Evolutionary conservation across 2,113 vertebrate species (phyloP), one percentile per base, ranked within the genome.

Genomic region (Leptosomus discolor): DNA sequence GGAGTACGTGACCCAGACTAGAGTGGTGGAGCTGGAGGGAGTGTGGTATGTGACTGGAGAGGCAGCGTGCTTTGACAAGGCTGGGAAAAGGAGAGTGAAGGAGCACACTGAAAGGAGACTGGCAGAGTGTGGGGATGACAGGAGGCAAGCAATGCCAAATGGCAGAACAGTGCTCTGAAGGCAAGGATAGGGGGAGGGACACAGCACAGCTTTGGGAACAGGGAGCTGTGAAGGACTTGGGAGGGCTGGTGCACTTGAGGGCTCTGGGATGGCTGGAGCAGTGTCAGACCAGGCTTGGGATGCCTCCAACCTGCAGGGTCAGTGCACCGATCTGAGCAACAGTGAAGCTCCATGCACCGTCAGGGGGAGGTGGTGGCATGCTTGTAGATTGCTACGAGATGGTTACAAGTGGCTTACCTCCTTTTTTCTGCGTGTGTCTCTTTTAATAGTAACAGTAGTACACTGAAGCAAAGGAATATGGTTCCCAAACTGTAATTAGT

Each of bases 341-440:
- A 24, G 36, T 12, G 21, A 29, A 85, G 63, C 39, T 70, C 85
- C 4, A 0, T 2, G 0, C 14, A 9, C 15, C 12, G 10, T 3
- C 0, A 0, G 1, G 37, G 21, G 3, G 32, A 71, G 48, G 36
- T 58, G 50, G 29, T 32, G 29, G 8, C 1, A 0, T 54, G 46
- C 56, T 50, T 20, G 32, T 12, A 54, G 30, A 37, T 46, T 34
- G 7, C 56, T 37, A 23, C 29, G 37, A 74, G 73, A 6, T 70
- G 29, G 12, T 43, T 80, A n/a, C 7, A 37, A 48, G 45, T 22
- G 41, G 4, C 26, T 51, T 48, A 4, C 5, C 7, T 14, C 17
- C 12, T 34, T 65, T 63, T 73, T 53, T 36, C 13, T 58, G 4
- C 2, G 0, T 84, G 8, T 34, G 3, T 53, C 8, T 85, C 14